Base-by-base conservation (phyloP, 2,888 invertebrate species). In the Tromatobia lineatoria region DNA sequence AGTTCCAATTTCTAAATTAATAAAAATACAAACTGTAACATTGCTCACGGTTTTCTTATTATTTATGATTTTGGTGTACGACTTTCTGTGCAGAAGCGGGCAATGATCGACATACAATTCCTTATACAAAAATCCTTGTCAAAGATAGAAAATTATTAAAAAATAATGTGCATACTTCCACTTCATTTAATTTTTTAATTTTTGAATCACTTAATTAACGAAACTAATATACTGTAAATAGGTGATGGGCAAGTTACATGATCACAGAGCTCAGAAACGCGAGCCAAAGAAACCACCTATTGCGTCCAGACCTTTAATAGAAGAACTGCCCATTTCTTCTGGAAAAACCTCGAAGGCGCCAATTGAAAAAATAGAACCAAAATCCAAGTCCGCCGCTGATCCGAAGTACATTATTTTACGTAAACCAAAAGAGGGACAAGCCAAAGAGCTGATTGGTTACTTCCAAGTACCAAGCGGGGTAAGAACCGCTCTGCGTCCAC, bases 181-280 rank as follows among this genome's bases (percentile, higher is more conserved):
- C 18, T 38, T 13, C 4, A 20, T 23, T 15, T 18, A 6, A 6
- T 7, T 11, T 57, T 57, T 57, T 57, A 20, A 25, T 25, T 57
- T 23, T 23, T 23, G 20, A 23, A 54, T 54, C 20, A 54, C 3
- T 54, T 25, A 13, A 23, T 23, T 0, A 54, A 54, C 54, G 0
- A 13, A 54, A 54, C 13, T 10, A 10, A 54, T 23, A 23, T 25
- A 10, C 23, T 23, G 1, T 29, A 71, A 20, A 11, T 34, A 93
- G 93, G 95, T 95, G 25, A 95, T 97, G 91, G 98, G 98, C 3
- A 96, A 95, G 64, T 93, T 98, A 42, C 96, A 97, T 84, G 94
- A 95, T 45, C 97, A 98, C 92, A 95, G 96, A 89, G 96, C 97
- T 87, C 96, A 97, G 91, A 96, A 97, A 88, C 95, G 96, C 70